These are phyloP conservation scores for Saguinus imperator DNA, from an alignment of 2,113 vertebrate genomes.

Conservation along the genomic window DNA sequence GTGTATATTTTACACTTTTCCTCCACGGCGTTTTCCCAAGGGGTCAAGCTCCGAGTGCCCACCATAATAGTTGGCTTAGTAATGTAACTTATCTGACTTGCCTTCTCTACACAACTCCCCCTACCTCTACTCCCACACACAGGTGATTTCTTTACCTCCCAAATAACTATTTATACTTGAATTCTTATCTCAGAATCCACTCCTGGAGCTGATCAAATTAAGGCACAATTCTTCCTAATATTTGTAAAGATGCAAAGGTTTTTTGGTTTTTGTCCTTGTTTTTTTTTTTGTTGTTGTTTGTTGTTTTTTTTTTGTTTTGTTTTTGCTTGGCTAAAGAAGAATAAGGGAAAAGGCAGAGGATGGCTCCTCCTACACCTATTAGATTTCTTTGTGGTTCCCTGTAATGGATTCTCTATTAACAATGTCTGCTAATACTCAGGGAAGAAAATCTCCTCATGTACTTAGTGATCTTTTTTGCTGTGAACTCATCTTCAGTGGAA, in stretches of 20 bases:
- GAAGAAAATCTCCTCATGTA: background rate
- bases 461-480: constrained; percentile 4
- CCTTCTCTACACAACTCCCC: background rate
- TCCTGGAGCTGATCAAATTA: background rate
- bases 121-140: background rate
- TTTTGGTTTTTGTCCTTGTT: no score
- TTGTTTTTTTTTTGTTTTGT: background rate
- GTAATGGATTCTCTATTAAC: constrained; percentile 13
- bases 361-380: background rate
- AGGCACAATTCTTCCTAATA: constrained; percentile 16
- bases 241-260: background rate
- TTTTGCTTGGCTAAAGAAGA: background rate
- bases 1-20: background rate
- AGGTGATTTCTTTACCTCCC: background rate
- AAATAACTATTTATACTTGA: background rate
- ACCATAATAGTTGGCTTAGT: background rate
- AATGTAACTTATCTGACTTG: background rate
- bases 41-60: background rate
- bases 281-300: background rate
- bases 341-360: background rate
- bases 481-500: constrained; percentile 35
- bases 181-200: background rate
- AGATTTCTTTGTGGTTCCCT: constrained; percentile 28
- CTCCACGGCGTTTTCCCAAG: background rate
- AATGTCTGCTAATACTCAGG: background rate